Percentiles rank a stretch among this genome's conserved stretches.
These are phyloP conservation scores for Zophobas atratus DNA, from an alignment of 1,140 invertebrate genomes.

Conservation along the genomic window DNA sequence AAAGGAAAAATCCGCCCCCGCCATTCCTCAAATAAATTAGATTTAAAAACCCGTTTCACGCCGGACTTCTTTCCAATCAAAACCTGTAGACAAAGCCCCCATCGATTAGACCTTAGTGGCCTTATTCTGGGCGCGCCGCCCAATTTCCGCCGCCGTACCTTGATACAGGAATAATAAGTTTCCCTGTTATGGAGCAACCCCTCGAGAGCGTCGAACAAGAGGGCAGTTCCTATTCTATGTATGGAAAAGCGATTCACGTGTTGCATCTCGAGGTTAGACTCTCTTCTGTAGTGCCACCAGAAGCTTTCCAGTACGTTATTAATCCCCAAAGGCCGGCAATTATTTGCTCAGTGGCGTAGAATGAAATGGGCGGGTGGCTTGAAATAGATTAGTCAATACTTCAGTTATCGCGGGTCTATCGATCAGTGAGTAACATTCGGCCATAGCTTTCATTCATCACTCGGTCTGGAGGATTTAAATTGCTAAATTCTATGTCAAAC, in stretches of 20 bases:
- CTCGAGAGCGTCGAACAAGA: constrained; percentile 15
- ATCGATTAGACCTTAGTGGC: background rate
- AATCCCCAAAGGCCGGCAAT: constrained; percentile 45
- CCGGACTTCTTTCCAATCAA: too few relatives aligned
- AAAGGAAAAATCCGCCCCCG: too few relatives aligned
- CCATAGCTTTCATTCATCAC: constrained; percentile 34
- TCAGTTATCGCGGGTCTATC: constrained; percentile 42
- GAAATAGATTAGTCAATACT: constrained; percentile 49
- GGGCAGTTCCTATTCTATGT: background rate
- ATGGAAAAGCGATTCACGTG: constrained; percentile 32
- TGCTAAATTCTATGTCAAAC: constrained; percentile 33
- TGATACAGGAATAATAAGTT: constrained; percentile 30
- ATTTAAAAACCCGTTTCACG: too few relatives aligned
- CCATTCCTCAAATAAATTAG: too few relatives aligned
- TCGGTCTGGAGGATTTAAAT: constrained; percentile 12
- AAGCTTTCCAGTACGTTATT: constrained; percentile 40
- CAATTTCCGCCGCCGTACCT: background rate
- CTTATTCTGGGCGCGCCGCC: constrained; percentile 1
- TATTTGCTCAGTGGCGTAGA: constrained; percentile 46
- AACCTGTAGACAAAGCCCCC: too few relatives aligned
- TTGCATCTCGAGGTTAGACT: constrained; percentile 36
- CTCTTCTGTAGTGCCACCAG: constrained; percentile 14
- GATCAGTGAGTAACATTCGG: constrained; percentile 41
- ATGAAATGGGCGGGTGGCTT: constrained; percentile 44
- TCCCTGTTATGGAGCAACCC: background rate